phyloP scores from a whole-genome alignment of 1,140 invertebrate species.

The Eriosoma lanigerum region DNA sequence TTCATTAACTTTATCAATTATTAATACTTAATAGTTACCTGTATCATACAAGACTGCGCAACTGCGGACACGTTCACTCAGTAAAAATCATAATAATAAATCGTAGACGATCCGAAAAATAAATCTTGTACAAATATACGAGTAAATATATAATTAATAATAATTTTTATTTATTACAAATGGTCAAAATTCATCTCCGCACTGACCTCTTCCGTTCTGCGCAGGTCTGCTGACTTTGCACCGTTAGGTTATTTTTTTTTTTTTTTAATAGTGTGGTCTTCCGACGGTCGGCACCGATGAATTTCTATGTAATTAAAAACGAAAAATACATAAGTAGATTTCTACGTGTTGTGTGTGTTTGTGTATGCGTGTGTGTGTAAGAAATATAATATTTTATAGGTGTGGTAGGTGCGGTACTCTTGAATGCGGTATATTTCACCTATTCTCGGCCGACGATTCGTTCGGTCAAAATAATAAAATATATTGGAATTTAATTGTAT shows the following conservation, averaged over 20 bases:
- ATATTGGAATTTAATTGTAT: too few species aligned
- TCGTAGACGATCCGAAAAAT: too few species aligned
- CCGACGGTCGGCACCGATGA: not conserved
- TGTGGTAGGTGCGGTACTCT: not conserved
- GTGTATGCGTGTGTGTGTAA: not conserved
- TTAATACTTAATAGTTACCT: too few species aligned
- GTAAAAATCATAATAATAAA: too few species aligned
- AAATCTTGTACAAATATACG: too few species aligned
- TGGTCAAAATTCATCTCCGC: not conserved
- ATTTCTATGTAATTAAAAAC: constrained; percentile 1
- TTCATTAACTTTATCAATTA: too few species aligned
- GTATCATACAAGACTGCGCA: not conserved
- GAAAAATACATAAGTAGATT: not conserved
- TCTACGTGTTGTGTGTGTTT: not conserved
- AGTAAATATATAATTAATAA: too few species aligned
- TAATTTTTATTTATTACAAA: not conserved
- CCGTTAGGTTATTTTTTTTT: not conserved
- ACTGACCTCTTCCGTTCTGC: not conserved
- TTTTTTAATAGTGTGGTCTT: not conserved
- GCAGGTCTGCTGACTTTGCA: not conserved
- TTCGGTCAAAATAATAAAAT: not conserved
- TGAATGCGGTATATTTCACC: not conserved
- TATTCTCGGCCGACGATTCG: not conserved
- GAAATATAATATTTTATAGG: not conserved
- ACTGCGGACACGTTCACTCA: not conserved